Base-by-base conservation (phyloP, 35 echinoderm and acorn worm genomes). In the Lytechinus variegatus region DNA sequence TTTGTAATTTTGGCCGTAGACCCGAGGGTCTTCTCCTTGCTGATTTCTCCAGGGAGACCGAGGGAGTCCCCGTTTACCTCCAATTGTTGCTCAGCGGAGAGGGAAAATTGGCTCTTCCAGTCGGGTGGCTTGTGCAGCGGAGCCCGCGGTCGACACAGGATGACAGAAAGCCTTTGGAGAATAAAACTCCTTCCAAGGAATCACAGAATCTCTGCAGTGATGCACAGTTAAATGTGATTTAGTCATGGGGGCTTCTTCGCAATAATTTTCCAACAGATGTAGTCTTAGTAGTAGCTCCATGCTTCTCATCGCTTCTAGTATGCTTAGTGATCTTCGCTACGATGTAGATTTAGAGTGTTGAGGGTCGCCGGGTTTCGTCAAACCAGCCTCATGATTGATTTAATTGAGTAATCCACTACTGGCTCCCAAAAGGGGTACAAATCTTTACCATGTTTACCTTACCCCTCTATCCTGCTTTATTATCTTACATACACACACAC, bases 31-130 rank as follows among this genome's bases (percentile, higher is more conserved):
- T 57, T 33, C 27, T 27, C 27, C 52, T 57, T 54, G 52, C 88
- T 93, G 92, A 93, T 93, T 93, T 93, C 92, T 93, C 92, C 9
- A 28, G 92, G 92, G 92, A 93, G 9, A 5, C 8, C 55, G 11
- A 93, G 29, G 29, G 53, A 93, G 92, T 54, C 92, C 91, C 92
- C 92, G 52, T 93, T 57, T 93, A 93, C 27, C 53, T 93, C 92
- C 92, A 93, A 93, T 93, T 93, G 92, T 93, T 93, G 92, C 92
- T 93, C 92, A 93, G 92, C 27, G 52, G 55, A 93, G 92, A 54
- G 54, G 54, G 52, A 93, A 93, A 93, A 93, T 93, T 57, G 54
- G 55, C 92, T 93, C 92, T 93, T 57, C 27, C 92, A 93, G 53
- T 54, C 53, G 92, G 92, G 3, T 93, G 92, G 27, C 29, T 93